phyloP scores from a whole-genome alignment of 1,140 invertebrate species.

The Tetragonula clypearis region DNA sequence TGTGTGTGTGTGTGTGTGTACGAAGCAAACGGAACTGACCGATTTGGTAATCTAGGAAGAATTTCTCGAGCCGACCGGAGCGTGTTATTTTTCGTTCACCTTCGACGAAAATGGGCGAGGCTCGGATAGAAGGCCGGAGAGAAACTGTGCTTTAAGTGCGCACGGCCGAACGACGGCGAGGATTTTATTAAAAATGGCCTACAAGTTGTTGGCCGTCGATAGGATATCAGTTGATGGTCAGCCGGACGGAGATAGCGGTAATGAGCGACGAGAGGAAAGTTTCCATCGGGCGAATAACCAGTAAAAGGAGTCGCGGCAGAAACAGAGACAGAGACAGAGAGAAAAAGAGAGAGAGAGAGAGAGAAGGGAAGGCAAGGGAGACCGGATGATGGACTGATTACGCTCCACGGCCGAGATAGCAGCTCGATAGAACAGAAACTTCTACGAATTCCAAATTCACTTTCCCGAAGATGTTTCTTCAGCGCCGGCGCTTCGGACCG shows the following conservation, averaged over 20 bases:
- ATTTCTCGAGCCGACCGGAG: neutral
- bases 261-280: slow-evolving; percentile 73
- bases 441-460: slow-evolving; percentile 61
- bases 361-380: neutral
- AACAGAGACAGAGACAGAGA: neutral
- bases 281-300: slow-evolving; percentile 74
- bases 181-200: slow-evolving; percentile 47
- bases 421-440: slow-evolving; percentile 50
- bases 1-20: no score
- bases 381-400: slow-evolving; percentile 68
- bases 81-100: slow-evolving; percentile 8
- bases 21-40: neutral
- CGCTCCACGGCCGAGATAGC: slow-evolving; percentile 55
- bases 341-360: neutral
- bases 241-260: slow-evolving; percentile 70
- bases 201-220: slow-evolving; percentile 61
- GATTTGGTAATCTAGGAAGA: neutral
- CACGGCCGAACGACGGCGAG: slow-evolving; percentile 9
- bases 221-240: slow-evolving; percentile 73
- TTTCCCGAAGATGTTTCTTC: slow-evolving; percentile 35
- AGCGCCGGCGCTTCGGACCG: neutral
- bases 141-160: slow-evolving; percentile 12
- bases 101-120: slow-evolving; percentile 21
- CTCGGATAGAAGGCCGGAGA: neutral
- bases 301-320: slow-evolving; percentile 59